A percentile compares a stretch with the other conserved stretches of the same genome.
These are phyloP conservation scores for Hylaea fasciaria DNA, from an alignment of 2,888 invertebrate species.

Conservation along the genomic window DNA sequence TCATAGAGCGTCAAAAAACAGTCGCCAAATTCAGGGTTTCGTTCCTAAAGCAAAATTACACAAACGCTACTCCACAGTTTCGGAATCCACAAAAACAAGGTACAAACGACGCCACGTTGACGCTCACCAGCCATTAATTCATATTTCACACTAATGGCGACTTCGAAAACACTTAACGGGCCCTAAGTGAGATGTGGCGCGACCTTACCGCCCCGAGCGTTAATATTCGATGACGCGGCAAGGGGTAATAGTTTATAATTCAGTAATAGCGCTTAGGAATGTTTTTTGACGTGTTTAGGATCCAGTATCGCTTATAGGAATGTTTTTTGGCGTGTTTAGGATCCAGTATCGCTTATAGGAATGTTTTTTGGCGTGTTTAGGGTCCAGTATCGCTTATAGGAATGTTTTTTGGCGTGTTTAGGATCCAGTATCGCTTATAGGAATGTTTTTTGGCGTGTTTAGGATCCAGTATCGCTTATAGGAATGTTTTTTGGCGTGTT, in stretches of 20 bases:
- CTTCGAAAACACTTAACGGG: conserved; percentile 77
- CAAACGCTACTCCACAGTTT: conserved; percentile 24
- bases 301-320: neutral
- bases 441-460: neutral
- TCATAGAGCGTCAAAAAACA: too few relatives aligned
- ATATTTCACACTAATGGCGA: conserved; percentile 81
- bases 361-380: neutral
- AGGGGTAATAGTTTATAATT: conserved; percentile 19
- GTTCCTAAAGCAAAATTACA: neutral
- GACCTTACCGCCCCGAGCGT: conserved; percentile 52
- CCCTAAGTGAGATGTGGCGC: conserved; percentile 69
- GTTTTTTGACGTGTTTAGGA: conserved; percentile 3
- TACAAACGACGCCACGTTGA: conserved; percentile 67
- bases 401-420: neutral
- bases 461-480: neutral
- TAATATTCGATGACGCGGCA: conserved; percentile 52
- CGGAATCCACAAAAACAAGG: conserved; percentile 34
- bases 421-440: neutral
- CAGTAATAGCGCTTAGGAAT: conserved; percentile 19
- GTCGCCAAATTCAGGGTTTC: too few relatives aligned
- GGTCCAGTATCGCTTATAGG: neutral
- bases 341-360: neutral
- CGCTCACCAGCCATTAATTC: conserved; percentile 73
- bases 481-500: neutral
- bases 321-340: neutral